Evolutionary conservation across 2,888 invertebrate species (phyloP).

Genomic region (Lamproptera curius): DNA sequence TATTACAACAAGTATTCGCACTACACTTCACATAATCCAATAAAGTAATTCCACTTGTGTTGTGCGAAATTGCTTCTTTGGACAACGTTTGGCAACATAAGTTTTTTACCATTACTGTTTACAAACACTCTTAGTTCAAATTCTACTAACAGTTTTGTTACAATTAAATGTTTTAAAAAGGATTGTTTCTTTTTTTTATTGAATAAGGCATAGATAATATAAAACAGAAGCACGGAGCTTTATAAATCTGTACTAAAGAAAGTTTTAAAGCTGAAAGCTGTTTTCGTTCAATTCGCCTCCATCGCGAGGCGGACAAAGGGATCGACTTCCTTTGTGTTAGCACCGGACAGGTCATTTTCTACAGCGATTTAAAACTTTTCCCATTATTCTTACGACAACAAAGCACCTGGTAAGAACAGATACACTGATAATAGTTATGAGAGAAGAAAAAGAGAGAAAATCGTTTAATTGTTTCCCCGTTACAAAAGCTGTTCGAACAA

Average conservation of each 20-base stretch:
- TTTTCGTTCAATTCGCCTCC: slow-evolving; percentile 2
- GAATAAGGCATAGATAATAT: no score
- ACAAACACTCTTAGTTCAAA: no score
- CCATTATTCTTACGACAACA: not conserved
- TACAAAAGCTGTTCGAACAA: not conserved
- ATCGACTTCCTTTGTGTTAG: slow-evolving; percentile 8
- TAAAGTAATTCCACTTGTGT: slow-evolving; percentile 65
- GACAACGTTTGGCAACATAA: no score
- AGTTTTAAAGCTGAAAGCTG: not conserved
- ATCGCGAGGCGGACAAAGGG: slow-evolving; percentile 9
- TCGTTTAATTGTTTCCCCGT: not conserved
- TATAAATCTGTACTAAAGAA: no score
- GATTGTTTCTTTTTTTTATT: no score
- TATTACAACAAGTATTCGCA: slow-evolving; percentile 74
- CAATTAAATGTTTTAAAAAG: no score
- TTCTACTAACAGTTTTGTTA: no score
- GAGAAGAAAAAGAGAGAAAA: not conserved
- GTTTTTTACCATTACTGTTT: no score
- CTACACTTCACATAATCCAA: slow-evolving; percentile 70
- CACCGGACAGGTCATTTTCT: slow-evolving; percentile 5
- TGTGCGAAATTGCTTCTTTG: slow-evolving; percentile 38
- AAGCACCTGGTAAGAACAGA: not conserved
- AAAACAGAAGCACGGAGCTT: no score
- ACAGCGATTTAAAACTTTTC: slow-evolving; percentile 1
- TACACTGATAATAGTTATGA: not conserved